Evolutionary conservation across 2,888 invertebrate species (phyloP).

Genomic region (Cactoblastis cactorum): DNA sequence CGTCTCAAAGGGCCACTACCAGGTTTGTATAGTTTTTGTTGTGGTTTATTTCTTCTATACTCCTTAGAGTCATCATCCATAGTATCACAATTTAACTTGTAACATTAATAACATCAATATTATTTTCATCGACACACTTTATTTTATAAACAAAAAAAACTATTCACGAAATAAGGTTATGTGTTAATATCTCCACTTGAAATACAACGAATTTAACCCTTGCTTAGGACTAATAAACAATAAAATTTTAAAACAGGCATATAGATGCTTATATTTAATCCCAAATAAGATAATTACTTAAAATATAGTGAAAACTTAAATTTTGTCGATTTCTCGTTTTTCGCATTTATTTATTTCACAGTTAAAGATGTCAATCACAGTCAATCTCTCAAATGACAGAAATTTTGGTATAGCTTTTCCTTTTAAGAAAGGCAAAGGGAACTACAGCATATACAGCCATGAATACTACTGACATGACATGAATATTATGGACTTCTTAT

Average conservation of each 20-base stretch:
- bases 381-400: too few species aligned
- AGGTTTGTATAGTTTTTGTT: constrained; percentile 85
- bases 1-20: constrained; percentile 87
- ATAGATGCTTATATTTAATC: neutral
- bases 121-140: constrained; percentile 25
- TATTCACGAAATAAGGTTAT: constrained; percentile 52
- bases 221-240: neutral
- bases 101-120: constrained; percentile 45
- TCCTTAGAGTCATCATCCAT: constrained; percentile 79
- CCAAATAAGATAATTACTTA: neutral
- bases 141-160: constrained; percentile 26
- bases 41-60: constrained; percentile 82
- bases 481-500: too few species aligned
- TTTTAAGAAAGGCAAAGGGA: too few species aligned
- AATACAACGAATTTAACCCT: constrained; percentile 10
- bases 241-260: neutral
- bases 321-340: constrained; percentile 16
- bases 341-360: constrained; percentile 20
- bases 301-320: constrained; percentile 7
- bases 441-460: too few species aligned
- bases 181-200: constrained; percentile 39
- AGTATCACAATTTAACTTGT: constrained; percentile 49
- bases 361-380: too few species aligned
- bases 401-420: too few species aligned
- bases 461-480: too few species aligned